Evolutionary conservation across 2,797 vertebrate species (phyloP).

Genomic region (Centroberyx gerrardi): DNA sequence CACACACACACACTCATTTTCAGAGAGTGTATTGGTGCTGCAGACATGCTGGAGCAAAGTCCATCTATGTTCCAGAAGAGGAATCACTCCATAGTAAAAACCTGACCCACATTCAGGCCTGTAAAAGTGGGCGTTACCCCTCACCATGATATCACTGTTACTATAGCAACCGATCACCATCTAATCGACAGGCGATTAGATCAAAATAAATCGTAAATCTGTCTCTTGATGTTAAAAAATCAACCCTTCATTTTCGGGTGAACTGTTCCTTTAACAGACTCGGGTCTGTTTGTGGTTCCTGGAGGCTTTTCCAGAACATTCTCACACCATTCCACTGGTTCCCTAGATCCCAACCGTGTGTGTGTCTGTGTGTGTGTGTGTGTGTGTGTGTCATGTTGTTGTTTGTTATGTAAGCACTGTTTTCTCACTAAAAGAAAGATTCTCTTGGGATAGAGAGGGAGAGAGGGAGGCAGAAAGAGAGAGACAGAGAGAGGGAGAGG

Average conservation of each 20-base stretch:
- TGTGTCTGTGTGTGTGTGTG: constrained; percentile 9
- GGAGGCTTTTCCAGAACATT: constrained; percentile 71
- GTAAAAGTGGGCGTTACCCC: no score
- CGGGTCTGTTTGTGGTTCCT: constrained; percentile 46
- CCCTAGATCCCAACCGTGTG: constrained; percentile 60
- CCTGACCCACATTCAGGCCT: no score
- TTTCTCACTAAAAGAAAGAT: constrained; percentile 72
- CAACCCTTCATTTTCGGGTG: neutral
- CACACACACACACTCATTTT: neutral
- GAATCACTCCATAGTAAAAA: no score
- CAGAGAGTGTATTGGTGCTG: neutral
- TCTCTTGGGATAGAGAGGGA: constrained; percentile 52
- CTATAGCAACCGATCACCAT: no score
- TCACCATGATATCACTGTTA: no score
- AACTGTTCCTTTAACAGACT: constrained; percentile 53
- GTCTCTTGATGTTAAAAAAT: no score
- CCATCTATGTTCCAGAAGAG: no score
- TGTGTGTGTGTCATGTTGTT: constrained; percentile 60
- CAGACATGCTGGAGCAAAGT: constrained; percentile 30
- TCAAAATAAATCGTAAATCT: no score
- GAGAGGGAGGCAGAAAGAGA: constrained; percentile 42
- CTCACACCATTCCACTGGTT: constrained; percentile 60
- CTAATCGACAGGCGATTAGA: no score
- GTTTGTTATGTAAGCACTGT: constrained; percentile 78
- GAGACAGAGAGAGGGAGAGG: constrained; percentile 41